These are phyloP conservation scores for Cyanistes caeruleus DNA, from an alignment of 2,113 vertebrate genomes.

Conservation along the genomic window DNA sequence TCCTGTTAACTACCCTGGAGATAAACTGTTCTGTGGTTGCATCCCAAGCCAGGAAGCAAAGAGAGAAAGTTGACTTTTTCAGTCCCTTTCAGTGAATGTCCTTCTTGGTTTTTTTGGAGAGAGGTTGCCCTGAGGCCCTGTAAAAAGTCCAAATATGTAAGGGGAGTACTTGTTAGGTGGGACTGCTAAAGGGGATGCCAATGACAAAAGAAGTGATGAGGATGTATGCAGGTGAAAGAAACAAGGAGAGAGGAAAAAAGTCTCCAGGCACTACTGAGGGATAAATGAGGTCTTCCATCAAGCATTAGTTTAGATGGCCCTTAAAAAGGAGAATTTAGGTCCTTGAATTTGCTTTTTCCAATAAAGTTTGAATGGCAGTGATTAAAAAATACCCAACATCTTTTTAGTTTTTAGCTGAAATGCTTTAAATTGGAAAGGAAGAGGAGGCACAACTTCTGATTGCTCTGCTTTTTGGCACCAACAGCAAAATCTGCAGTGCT, in stretches of 20 bases:
- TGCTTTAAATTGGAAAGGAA: neutral
- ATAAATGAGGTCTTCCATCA: neutral
- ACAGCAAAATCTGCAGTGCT: neutral
- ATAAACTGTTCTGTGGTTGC: fast-evolving
- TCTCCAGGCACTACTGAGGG: neutral
- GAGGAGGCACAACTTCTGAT: neutral
- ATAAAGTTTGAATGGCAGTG: neutral
- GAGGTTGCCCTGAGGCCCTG: neutral
- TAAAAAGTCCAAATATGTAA: neutral
- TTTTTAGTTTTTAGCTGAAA: neutral
- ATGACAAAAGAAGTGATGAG: neutral
- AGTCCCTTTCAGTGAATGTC: neutral
- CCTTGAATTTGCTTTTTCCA: neutral
- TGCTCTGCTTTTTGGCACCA: neutral
- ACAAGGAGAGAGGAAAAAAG: neutral
- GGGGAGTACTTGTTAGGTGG: neutral
- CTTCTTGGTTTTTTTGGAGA: neutral
- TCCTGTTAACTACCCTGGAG: neutral
- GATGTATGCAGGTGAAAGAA: neutral
- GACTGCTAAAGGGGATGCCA: fast-evolving
- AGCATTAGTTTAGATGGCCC: neutral
- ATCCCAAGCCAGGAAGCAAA: neutral
- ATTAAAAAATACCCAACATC: fast-evolving
- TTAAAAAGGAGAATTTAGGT: neutral
- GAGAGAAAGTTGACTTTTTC: neutral